phyloP scores from a whole-genome alignment of 2,113 vertebrate genomes.

The Grus americana region DNA sequence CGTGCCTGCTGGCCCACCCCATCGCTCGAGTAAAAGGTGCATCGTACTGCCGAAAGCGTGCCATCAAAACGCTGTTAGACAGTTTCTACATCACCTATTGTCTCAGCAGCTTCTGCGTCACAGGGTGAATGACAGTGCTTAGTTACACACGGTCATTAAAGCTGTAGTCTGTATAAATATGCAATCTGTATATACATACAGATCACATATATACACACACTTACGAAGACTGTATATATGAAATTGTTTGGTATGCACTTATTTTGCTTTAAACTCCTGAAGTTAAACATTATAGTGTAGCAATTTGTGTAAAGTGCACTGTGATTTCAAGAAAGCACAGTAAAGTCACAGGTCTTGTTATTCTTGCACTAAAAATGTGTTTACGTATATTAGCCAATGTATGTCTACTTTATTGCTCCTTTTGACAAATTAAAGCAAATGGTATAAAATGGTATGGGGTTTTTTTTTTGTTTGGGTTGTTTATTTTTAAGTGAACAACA shows the following conservation, averaged over 20 bases:
- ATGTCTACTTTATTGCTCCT: conserved; percentile 81
- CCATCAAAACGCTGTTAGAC: not conserved
- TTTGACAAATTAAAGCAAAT: conserved; percentile 75
- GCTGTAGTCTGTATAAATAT: conserved; percentile 69
- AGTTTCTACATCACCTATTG: not conserved
- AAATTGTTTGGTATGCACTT: conserved; percentile 82
- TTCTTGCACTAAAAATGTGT: conserved; percentile 88
- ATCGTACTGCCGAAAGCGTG: not conserved
- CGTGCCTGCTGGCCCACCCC: not conserved
- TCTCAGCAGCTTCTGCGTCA: conserved; percentile 46
- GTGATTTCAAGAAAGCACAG: conserved; percentile 85
- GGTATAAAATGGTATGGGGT: conserved; percentile 73
- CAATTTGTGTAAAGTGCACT: conserved; percentile 87
- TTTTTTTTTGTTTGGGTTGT: conserved; percentile 48
- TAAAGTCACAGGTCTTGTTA: conserved; percentile 85
- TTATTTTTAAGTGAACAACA: conserved; percentile 79
- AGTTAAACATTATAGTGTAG: conserved; percentile 80
- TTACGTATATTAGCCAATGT: conserved; percentile 85
- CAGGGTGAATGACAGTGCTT: conserved; percentile 54
- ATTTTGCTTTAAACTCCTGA: conserved; percentile 77
- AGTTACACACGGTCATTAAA: conserved; percentile 39
- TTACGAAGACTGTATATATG: conserved; percentile 80
- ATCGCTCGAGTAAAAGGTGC: not conserved
- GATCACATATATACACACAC: conserved; percentile 72
- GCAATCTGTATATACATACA: conserved; percentile 75